Percentiles rank a stretch among this genome's conserved stretches.
These are phyloP conservation scores for Papilio polyxenes DNA, from an alignment of 1,140 invertebrate species.

Conservation along the genomic window DNA sequence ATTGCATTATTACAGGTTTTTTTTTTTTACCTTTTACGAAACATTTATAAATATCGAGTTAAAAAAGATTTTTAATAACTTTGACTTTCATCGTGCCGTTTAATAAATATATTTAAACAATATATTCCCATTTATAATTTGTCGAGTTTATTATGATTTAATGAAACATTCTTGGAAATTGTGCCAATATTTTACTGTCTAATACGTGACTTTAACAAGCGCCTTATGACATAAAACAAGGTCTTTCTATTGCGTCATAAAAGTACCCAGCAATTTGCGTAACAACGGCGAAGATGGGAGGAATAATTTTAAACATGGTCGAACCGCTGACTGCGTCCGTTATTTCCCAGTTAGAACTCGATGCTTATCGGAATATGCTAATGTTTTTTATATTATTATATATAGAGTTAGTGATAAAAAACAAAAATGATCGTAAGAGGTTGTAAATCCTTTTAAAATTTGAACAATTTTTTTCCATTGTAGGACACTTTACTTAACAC, in stretches of 20 bases:
- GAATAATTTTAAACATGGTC: constrained; percentile 6
- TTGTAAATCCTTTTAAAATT: background rate
- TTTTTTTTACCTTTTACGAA: background rate
- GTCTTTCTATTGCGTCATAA: constrained; percentile 22
- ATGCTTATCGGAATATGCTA: background rate
- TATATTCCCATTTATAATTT: too few species aligned
- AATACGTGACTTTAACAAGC: constrained; percentile 21
- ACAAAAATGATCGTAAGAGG: background rate
- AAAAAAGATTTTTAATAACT: background rate
- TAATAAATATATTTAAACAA: background rate
- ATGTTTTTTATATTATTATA: background rate
- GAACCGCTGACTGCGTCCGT: background rate
- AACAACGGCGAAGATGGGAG: background rate
- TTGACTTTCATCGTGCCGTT: background rate
- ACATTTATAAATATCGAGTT: too few species aligned
- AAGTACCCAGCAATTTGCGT: constrained; percentile 21
- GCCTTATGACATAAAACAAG: constrained; percentile 13
- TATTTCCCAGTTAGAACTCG: background rate
- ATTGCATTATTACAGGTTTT: background rate
- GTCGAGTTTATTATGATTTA: background rate
- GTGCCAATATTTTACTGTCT: background rate
- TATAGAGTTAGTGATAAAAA: background rate
- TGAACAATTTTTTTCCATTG: background rate
- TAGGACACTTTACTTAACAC: background rate
- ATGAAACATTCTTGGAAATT: background rate